Evolutionary conservation across 2,113 vertebrate genomes (phyloP).

Genomic region (Catagonus wagneri): DNA sequence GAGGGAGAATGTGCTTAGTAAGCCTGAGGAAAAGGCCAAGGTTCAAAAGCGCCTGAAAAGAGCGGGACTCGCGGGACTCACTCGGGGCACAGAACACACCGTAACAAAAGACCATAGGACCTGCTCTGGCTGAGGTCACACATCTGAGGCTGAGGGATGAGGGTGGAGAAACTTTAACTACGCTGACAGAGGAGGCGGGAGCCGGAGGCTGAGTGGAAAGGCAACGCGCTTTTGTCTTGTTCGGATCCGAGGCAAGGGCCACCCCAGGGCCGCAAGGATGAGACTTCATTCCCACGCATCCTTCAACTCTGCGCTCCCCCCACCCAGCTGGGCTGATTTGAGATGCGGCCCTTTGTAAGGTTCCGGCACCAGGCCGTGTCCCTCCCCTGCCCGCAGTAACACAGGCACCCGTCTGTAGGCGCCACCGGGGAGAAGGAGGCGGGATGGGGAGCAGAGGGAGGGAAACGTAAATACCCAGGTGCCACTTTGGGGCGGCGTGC

Average conservation of each 20-base stretch:
- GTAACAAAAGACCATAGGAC: accelerated
- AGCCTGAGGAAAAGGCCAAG: not conserved
- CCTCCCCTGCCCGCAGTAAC: no score
- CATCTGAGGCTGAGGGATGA: accelerated
- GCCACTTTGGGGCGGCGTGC: not conserved
- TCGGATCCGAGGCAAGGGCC: not conserved
- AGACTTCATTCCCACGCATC: accelerated
- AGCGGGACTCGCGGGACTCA: no score
- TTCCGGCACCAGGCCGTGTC: not conserved
- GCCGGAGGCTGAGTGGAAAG: not conserved
- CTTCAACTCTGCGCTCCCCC: not conserved
- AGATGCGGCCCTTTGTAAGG: not conserved
- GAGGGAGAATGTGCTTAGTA: not conserved
- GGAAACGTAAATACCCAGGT: not conserved
- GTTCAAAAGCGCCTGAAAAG: not conserved
- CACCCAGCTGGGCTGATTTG: accelerated
- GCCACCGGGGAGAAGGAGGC: no score
- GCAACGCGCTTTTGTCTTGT: accelerated
- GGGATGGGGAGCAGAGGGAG: not conserved
- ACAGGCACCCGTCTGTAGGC: accelerated
- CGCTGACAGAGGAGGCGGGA: not conserved
- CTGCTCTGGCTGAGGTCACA: accelerated
- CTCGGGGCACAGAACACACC: not conserved
- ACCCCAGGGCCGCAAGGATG: not conserved
- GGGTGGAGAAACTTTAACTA: accelerated